These are phyloP conservation scores for Ceriagrion tenellum DNA, from an alignment of 2,888 invertebrate species.

Conservation along the genomic window DNA sequence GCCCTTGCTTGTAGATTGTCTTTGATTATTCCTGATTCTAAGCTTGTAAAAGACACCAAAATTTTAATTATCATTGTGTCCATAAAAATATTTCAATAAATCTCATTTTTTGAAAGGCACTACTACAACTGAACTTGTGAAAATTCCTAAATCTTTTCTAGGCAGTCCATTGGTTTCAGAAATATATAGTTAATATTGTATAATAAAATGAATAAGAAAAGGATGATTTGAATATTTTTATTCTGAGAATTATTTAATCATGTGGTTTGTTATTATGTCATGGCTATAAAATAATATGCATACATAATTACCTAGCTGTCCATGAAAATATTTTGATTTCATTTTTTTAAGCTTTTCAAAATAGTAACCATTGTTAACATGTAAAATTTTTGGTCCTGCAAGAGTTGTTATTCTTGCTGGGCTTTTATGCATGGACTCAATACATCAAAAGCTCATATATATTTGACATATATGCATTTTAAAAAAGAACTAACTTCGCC, in stretches of 20 bases:
- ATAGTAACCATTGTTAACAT: constrained; percentile 62
- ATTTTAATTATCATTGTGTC: constrained; percentile 27
- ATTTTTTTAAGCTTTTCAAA: constrained; percentile 51
- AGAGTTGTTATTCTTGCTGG: constrained; percentile 53
- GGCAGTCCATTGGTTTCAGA: constrained; percentile 57
- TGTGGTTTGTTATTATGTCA: constrained; percentile 52
- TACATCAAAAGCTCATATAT: constrained; percentile 64
- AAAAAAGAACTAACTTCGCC: constrained; percentile 55
- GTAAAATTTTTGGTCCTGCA: constrained; percentile 64
- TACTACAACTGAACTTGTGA: constrained; percentile 50
- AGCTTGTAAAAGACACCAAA: constrained; percentile 65
- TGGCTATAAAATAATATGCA: constrained; percentile 62
- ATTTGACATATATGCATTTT: constrained; percentile 56
- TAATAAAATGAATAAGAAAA: constrained; percentile 55
- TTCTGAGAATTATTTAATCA: constrained; percentile 53
- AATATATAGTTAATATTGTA: constrained; percentile 26
- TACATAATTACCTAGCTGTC: constrained; percentile 61
- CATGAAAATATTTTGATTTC: constrained; percentile 65
- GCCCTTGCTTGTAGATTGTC: constrained; percentile 47
- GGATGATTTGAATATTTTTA: constrained; percentile 39
- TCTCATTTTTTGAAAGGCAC: constrained; percentile 62
- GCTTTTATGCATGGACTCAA: constrained; percentile 66
- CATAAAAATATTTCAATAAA: constrained; percentile 51
- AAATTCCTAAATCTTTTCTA: constrained; percentile 24
- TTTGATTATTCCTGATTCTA: constrained; percentile 51